A percentile compares a stretch with the other conserved stretches of the same genome.
phyloP scores from a whole-genome alignment of 1,140 invertebrate species.

The Nephila pilipes region DNA sequence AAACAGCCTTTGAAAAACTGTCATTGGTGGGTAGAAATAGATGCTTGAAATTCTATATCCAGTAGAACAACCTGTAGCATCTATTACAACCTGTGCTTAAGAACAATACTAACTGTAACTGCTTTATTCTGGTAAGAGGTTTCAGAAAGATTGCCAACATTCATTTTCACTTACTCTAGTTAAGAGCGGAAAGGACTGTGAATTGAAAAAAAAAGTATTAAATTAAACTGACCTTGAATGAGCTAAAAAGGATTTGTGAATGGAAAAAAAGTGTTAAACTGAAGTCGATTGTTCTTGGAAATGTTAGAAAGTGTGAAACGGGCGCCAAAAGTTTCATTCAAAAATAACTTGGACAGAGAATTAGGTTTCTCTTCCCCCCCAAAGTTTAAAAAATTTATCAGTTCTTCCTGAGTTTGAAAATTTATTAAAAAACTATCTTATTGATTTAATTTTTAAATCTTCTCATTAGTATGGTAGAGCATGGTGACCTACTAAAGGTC shows the following conservation, averaged over 20 bases:
- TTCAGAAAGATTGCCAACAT: background rate
- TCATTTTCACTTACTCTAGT: background rate
- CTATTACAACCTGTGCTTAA: background rate
- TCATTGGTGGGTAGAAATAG: too few relatives aligned
- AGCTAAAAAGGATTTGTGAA: background rate
- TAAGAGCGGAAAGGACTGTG: background rate
- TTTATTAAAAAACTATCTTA: too few relatives aligned
- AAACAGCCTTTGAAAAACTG: too few relatives aligned
- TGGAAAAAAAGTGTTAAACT: background rate
- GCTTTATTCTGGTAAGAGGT: background rate
- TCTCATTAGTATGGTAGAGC: too few relatives aligned
- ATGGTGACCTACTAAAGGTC: too few relatives aligned
- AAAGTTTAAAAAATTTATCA: too few relatives aligned
- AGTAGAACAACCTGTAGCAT: too few relatives aligned
- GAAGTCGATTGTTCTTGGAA: background rate
- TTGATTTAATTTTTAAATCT: too few relatives aligned
- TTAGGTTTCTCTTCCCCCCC: too few relatives aligned
- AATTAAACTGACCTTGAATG: background rate
- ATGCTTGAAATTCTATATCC: too few relatives aligned
- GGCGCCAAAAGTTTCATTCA: background rate
- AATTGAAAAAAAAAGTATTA: background rate
- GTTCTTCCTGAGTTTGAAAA: too few relatives aligned
- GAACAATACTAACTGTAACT: background rate
- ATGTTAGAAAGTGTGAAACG: background rate
- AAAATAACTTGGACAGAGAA: background rate